Base-by-base conservation (phyloP, 1,140 invertebrate genomes). In the Apis laboriosa region DNA sequence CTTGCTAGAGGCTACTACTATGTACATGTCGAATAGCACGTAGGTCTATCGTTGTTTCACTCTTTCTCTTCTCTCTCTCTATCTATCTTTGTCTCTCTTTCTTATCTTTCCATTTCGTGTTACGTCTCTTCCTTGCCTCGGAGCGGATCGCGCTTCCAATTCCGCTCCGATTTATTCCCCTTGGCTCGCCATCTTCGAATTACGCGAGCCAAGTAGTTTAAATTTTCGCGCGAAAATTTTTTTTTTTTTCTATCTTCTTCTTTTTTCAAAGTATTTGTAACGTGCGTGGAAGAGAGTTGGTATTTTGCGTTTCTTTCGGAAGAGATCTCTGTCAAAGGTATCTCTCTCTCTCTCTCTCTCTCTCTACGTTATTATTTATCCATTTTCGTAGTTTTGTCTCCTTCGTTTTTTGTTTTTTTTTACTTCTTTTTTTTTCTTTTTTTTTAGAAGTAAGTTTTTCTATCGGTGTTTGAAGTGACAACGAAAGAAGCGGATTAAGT, bases 11-110 rank as follows among this genome's bases (percentile, higher is more conserved):
- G 90, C 90, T 90, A 88, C 86, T 87, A 86, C 85, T 90, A 87
- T 92, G 90, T 91, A 91, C 70, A 77, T 92, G 89, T 89, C 87
- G 82, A 89, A 88, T 91, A 86, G 89, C 91, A 92, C 91, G 90
- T 92, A 92, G 91, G 90, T 92, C 83, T 88, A 84, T 89, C 87
- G 87, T 90, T 87, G 84, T 87, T 87, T 74, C 86, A 80, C 86
- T 85, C 84, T 17, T 49, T 43, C n/a, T 28, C n/a, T 15, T 15
- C 21, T 43, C n/a, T 28, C n/a, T 15, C 34, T 19, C 51, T 17
- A 7, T 43, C n/a, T 49, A 0, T 56, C 11, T 72, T 0, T 56
- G 4, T 56, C 8, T 28, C 21, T 53, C 1, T 12, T 24, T 24
- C 8, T 24, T 24, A n/a, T 51, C 0, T 43, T 53, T 49, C 9